phyloP scores from a whole-genome alignment of 2,113 vertebrate genomes.

The Peromyscus polionotus region DNA sequence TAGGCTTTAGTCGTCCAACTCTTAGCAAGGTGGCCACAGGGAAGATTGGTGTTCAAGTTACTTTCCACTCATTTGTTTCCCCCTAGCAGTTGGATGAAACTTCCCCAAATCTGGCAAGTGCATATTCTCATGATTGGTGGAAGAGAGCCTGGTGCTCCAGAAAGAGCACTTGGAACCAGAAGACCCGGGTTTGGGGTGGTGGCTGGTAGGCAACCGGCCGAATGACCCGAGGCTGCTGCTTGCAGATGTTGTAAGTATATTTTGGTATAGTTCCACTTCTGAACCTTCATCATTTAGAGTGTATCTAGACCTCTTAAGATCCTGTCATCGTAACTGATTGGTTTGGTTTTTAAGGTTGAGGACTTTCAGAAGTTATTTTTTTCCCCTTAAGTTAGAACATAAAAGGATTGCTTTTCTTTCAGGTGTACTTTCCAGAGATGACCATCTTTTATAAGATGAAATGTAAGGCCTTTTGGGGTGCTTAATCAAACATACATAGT shows the following conservation, averaged over 20 bases:
- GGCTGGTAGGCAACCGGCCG: conserved; percentile 64
- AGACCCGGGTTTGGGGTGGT: conserved; percentile 80
- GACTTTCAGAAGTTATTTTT: conserved; percentile 32
- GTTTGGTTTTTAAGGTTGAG: conserved; percentile 35
- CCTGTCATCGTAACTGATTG: conserved; percentile 12
- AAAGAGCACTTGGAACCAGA: conserved; percentile 68
- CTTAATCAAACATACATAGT: background rate
- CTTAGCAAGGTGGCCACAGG: conserved; percentile 51
- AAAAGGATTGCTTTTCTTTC: background rate
- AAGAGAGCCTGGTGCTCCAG: conserved; percentile 66
- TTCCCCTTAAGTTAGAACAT: background rate
- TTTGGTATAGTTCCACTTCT: conserved; percentile 62
- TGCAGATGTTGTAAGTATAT: conserved; percentile 74
- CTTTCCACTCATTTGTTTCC: conserved; percentile 70
- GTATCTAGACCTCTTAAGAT: conserved; percentile 41
- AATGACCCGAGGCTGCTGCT: conserved; percentile 70
- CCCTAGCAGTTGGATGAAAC: conserved; percentile 72
- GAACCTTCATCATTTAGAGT: conserved; percentile 39
- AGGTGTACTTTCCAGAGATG: conserved; percentile 1
- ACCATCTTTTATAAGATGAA: background rate
- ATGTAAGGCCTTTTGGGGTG: background rate
- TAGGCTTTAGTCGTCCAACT: conserved; percentile 8
- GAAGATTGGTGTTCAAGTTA: conserved; percentile 66
- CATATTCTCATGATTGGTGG: conserved; percentile 72
- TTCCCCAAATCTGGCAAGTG: conserved; percentile 71